Conservation (phyloP, 2,888 invertebrate species). For the Drosophila bunnanda region DNA sequence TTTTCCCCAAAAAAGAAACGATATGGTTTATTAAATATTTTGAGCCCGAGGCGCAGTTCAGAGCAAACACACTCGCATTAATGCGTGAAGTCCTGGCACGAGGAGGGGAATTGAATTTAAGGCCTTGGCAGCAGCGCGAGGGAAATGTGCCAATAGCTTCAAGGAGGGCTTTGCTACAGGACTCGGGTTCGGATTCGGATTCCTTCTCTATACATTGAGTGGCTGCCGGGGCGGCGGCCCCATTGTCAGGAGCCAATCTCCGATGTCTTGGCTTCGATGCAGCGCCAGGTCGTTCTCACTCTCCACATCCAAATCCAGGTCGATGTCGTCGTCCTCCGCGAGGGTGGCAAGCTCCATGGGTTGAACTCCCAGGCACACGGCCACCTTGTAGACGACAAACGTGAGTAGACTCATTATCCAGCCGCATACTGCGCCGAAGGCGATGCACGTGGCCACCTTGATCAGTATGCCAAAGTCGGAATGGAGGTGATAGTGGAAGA, state of each 20-base stretch:
- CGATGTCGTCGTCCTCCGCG: slow-evolving; percentile 48
- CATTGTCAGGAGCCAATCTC: slow-evolving; percentile 13
- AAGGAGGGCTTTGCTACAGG: neutral
- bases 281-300: slow-evolving; percentile 14
- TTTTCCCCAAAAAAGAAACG: slow-evolving; percentile 47
- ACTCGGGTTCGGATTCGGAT: neutral
- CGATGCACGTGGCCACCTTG: slow-evolving; percentile 61
- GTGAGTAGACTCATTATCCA: slow-evolving; percentile 61
- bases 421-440: slow-evolving; percentile 64
- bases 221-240: slow-evolving; percentile 4
- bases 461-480: slow-evolving; percentile 57
- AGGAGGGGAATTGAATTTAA: slow-evolving; percentile 9
- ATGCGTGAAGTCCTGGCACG: slow-evolving; percentile 7
- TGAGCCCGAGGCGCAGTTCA: slow-evolving; percentile 56
- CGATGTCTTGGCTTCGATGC: neutral
- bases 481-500: slow-evolving; percentile 53
- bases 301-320: slow-evolving; percentile 41
- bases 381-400: slow-evolving; percentile 49
- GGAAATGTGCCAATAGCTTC: slow-evolving; percentile 5
- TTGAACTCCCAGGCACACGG: slow-evolving; percentile 29
- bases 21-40: slow-evolving; percentile 75
- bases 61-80: slow-evolving; percentile 46
- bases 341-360: slow-evolving; percentile 30
- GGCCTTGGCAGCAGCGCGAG: neutral
- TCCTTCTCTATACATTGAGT: slow-evolving; percentile 4